Base-by-base conservation (phyloP, 2,888 invertebrate species). In the Caenorhabditis imperialis region DNA sequence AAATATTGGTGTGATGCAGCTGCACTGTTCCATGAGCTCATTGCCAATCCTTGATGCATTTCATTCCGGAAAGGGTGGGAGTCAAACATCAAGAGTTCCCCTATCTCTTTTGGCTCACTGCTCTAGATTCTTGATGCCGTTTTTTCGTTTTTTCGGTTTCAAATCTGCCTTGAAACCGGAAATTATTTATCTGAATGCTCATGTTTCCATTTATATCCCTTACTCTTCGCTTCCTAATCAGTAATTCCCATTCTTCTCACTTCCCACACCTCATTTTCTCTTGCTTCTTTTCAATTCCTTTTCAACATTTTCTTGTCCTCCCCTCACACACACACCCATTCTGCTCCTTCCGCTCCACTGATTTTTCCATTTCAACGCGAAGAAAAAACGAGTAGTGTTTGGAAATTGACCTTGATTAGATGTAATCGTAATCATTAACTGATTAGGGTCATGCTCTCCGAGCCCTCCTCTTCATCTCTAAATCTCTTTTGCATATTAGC, bases 261-360 rank as follows among this genome's bases (percentile, higher is more conserved):
- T 25, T 38, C 40, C 37, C 42, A 22, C 30, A 23, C 45, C 35
- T 20, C 14, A n/a, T 12, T 51, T 58, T 37, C 16, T 38, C 23
- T 48, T 8, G 7, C 30, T 45, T 51, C 40, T 47, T 67, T 35
- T 58, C 44, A 51, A 53, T 58, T 45, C 40, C 48, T 27, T 50
- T 33, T 60, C 38, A 33, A 20, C 16, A 37, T 38, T 22, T 50
- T 37, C 23, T 23, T 63, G 44, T 44, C 53, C 35, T 60, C 57
- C 45, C 44, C 51, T 16, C 47, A 27, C 58, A 25, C 20, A 30
- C 18, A 38, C 27, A 12, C 35, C 33, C 37, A 14, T 37, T 55
- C n/a, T 50, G 55, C 62, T 62, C 51, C 37, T 63, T 71, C 71
- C 48, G 47, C 55, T 54, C 54, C 61, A 61, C 62, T 62, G 70